Percentiles rank a stretch among this genome's conserved stretches.
These are phyloP conservation scores for Vanessa cardui DNA, from an alignment of 2,888 invertebrate genomes.

Conservation along the genomic window DNA sequence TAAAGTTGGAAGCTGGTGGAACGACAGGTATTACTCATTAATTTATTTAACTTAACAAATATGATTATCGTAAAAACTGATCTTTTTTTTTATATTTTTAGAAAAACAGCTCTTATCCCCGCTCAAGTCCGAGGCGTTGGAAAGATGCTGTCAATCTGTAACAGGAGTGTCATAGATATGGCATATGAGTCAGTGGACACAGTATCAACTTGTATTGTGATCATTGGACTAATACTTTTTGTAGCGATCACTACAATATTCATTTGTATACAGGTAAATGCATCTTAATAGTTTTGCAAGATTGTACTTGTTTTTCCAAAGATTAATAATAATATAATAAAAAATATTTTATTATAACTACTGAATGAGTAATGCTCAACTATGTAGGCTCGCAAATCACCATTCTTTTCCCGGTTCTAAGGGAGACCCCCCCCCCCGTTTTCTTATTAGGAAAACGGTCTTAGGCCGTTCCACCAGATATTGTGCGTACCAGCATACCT, in stretches of 20 bases:
- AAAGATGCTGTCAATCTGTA: constrained; percentile 86
- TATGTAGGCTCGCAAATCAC: no score
- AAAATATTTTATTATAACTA: no score
- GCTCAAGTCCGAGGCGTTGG: constrained; percentile 90
- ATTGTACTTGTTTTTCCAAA: background rate
- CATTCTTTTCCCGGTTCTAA: no score
- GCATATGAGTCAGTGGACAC: constrained; percentile 92
- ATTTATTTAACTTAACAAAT: no score
- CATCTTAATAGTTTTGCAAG: background rate
- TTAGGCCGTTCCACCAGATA: no score
- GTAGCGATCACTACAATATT: constrained; percentile 91
- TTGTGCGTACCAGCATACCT: no score
- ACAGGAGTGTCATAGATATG: constrained; percentile 83
- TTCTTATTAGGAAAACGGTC: no score
- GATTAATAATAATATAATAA: no score
- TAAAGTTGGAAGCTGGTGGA: constrained; percentile 83
- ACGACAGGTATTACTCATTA: constrained; percentile 72
- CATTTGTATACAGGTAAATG: constrained; percentile 88
- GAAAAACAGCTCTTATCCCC: constrained; percentile 87
- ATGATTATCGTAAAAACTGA: background rate
- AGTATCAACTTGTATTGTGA: constrained; percentile 93
- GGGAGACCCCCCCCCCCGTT: background rate
- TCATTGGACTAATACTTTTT: constrained; percentile 91
- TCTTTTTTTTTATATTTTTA: constrained; percentile 45
- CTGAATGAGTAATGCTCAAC: no score